Evolutionary conservation across 2,888 invertebrate genomes (phyloP).

Genomic region (Aphodius granarius): DNA sequence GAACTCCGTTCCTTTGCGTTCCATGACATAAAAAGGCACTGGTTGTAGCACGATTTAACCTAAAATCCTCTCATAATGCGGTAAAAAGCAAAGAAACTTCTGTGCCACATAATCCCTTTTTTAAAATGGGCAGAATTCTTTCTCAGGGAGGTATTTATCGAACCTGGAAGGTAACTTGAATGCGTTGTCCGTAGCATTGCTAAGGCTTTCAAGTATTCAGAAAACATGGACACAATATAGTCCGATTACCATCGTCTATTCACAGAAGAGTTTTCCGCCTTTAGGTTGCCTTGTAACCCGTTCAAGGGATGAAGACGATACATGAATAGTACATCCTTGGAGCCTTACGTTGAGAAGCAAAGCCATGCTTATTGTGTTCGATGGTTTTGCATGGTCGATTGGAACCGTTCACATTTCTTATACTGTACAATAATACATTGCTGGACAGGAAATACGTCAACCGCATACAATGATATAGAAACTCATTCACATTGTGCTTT

Average conservation of each 20-base stretch:
- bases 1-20: no score
- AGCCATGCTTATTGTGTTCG: background rate
- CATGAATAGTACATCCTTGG: background rate
- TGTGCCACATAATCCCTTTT: background rate
- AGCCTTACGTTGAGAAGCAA: background rate
- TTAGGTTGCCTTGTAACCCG: background rate
- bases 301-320: background rate
- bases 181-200: background rate
- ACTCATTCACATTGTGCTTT: no score
- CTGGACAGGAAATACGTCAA: background rate
- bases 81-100: background rate
- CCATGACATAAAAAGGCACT: no score
- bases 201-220: background rate
- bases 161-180: background rate
- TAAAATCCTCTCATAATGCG: background rate
- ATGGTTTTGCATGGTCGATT: background rate
- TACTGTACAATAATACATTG: background rate
- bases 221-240: background rate
- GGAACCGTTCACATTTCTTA: background rate
- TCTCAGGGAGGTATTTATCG: background rate
- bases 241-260: background rate
- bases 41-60: background rate
- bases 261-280: background rate
- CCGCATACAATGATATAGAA: no score
- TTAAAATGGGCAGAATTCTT: background rate